phyloP scores from a whole-genome alignment of 1,140 invertebrate species.

The Zaprionus africanus region DNA sequence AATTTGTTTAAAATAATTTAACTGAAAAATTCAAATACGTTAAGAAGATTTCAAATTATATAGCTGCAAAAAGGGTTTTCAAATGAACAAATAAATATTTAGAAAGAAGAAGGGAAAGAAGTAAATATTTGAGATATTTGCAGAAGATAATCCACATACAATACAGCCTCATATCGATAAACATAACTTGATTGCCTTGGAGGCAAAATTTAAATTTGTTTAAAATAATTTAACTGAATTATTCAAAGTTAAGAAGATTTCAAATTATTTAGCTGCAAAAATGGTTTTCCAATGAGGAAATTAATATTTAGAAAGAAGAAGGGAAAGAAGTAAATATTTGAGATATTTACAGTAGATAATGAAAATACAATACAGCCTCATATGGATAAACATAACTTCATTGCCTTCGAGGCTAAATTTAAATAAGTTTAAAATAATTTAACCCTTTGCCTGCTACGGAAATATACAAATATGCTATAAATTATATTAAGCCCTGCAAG shows the following conservation, averaged over 20 bases:
- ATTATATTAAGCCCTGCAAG: not conserved
- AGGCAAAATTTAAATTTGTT: not conserved
- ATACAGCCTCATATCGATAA: not conserved
- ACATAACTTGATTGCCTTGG: not conserved
- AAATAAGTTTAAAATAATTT: not conserved
- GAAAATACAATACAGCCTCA: no score
- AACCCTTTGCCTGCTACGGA: not conserved
- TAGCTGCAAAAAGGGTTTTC: not conserved
- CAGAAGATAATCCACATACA: not conserved
- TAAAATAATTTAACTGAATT: not conserved
- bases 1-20: not conserved
- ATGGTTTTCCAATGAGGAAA: no score
- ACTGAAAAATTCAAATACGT: conserved; percentile 29
- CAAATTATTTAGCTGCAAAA: no score
- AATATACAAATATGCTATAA: conserved; percentile 7
- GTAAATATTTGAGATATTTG: not conserved
- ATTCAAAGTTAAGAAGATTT: no score
- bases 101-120: not conserved
- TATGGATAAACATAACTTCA: not conserved
- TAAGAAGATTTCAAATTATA: not conserved
- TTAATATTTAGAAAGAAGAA: no score
- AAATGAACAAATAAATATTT: not conserved
- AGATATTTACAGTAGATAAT: no score
- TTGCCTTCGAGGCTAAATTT: not conserved
- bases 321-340: no score